Conservation (phyloP, 2,113 vertebrate genomes). For the Carassius gibelio region DNA sequence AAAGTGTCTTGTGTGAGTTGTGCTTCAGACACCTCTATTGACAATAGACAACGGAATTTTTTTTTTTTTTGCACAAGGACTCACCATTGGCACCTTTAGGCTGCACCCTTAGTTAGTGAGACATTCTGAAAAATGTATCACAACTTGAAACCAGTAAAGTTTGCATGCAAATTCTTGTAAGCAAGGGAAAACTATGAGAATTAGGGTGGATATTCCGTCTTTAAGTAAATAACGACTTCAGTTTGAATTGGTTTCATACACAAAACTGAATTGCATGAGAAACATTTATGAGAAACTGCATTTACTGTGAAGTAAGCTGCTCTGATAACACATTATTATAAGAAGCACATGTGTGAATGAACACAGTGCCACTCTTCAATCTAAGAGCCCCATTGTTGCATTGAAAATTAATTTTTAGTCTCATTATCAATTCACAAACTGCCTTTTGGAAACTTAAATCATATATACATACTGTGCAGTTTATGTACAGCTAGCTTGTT, state of each 20-base stretch:
- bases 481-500: not conserved
- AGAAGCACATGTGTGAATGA: too few species aligned
- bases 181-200: not conserved
- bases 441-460: not conserved
- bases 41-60: not conserved
- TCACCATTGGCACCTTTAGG: not conserved
- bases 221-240: not conserved
- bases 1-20: not conserved
- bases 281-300: not conserved
- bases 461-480: not conserved
- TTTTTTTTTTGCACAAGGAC: not conserved
- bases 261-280: too few species aligned
- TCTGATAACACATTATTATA: not conserved
- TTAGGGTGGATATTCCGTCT: not conserved
- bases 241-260: too few species aligned
- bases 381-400: too few species aligned
- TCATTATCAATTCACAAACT: not conserved
- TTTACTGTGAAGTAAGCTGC: not conserved
- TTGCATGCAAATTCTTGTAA: not conserved
- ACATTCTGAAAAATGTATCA: not conserved
- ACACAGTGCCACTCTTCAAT: too few species aligned
- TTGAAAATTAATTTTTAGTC: too few species aligned
- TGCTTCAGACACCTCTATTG: not conserved
- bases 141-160: not conserved
- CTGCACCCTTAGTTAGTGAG: not conserved